These are phyloP conservation scores for Brachyistius frenatus DNA, from an alignment of 2,113 vertebrate species.

Conservation along the genomic window DNA sequence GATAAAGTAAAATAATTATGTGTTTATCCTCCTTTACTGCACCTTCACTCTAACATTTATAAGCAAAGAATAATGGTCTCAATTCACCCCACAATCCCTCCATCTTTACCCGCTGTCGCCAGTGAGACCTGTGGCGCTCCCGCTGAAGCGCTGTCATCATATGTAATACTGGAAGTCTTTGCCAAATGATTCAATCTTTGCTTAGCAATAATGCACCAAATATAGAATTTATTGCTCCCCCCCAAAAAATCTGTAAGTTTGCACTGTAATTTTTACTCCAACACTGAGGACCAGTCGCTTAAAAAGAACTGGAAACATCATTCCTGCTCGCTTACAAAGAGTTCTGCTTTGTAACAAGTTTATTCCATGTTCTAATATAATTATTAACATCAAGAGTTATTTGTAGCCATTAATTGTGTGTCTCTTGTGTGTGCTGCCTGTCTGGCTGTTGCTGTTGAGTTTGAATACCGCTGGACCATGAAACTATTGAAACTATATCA, in stretches of 20 bases:
- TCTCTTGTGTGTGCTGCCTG: too few species aligned
- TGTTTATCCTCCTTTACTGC: background rate
- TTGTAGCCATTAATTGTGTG: too few species aligned
- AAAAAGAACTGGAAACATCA: background rate
- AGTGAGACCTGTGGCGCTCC: constrained; percentile 2
- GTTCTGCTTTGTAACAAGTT: background rate
- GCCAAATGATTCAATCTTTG: constrained; percentile 8
- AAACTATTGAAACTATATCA: too few species aligned
- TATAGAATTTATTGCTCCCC: background rate
- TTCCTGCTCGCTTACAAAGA: background rate
- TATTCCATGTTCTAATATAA: too few species aligned
- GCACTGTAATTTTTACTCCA: background rate
- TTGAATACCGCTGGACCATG: too few species aligned
- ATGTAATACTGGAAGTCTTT: constrained; percentile 3
- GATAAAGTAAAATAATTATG: constrained; percentile 2
- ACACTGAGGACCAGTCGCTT: background rate
- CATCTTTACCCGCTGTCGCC: background rate
- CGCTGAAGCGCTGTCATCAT: background rate
- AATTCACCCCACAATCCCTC: constrained; percentile 25
- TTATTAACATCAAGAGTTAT: too few species aligned
- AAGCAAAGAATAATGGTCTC: background rate
- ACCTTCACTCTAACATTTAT: constrained; percentile 4
- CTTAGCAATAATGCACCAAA: background rate
- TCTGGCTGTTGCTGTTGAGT: too few species aligned
- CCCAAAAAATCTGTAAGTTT: background rate